Conservation (phyloP, 1,140 invertebrate genomes). For the Hycleus phaleratus region DNA sequence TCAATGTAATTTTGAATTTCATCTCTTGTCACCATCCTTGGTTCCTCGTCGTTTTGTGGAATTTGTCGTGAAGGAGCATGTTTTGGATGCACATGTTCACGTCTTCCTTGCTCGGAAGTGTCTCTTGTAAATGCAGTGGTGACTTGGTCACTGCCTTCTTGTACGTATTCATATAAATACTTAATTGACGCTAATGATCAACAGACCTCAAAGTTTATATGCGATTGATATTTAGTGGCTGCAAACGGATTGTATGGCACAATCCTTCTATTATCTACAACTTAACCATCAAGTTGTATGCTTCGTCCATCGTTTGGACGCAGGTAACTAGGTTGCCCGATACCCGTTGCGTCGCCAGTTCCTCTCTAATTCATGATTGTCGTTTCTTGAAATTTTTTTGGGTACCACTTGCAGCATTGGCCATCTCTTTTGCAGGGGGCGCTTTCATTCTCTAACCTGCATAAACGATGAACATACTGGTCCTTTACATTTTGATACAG, state of each 20-base stretch:
- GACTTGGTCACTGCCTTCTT: neutral
- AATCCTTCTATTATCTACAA: neutral
- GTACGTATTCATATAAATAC: constrained; percentile 10
- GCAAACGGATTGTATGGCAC: constrained; percentile 11
- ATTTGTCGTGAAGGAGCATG: too few relatives aligned
- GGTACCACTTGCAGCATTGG: neutral
- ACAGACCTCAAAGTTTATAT: constrained; percentile 9
- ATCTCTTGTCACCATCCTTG: too few relatives aligned
- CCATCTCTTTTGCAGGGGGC: constrained; percentile 11
- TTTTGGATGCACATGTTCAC: too few relatives aligned
- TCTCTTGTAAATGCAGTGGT: too few relatives aligned
- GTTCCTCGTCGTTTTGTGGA: too few relatives aligned
- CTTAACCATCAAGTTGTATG: neutral
- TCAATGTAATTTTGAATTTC: too few relatives aligned
- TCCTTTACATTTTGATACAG: constrained; percentile 39
- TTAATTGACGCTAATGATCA: neutral
- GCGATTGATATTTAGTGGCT: neutral
- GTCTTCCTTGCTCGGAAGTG: too few relatives aligned
- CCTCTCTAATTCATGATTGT: neutral
- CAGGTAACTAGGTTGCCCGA: too few relatives aligned
- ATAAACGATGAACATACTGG: constrained; percentile 38
- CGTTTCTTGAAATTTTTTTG: neutral
- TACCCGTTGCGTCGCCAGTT: neutral
- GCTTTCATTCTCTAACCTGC: constrained; percentile 26
- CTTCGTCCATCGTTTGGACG: too few relatives aligned